Conservation (phyloP, 2,797 vertebrate genomes). For the Sylvia borin region DNA sequence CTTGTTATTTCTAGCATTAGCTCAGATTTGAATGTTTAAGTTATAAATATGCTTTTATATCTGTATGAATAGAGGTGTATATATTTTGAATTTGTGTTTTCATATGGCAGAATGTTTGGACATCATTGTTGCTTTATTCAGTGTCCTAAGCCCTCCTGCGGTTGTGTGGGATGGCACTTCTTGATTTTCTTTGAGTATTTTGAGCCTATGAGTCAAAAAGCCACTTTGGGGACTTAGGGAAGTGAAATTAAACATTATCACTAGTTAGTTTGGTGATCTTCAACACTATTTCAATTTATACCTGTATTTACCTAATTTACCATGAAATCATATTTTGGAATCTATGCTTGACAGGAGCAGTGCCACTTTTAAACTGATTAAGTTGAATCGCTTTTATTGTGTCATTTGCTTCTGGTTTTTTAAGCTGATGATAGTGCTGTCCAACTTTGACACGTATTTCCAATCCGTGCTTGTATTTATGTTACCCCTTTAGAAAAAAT, state of each 20-base stretch:
- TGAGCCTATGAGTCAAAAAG: constrained; percentile 45
- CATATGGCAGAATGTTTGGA: background rate
- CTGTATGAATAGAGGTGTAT: background rate
- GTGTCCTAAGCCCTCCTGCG: constrained; percentile 40
- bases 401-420: constrained; percentile 58
- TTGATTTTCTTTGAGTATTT: constrained; percentile 59
- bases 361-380: constrained; percentile 70
- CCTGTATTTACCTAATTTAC: constrained; percentile 83
- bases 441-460: constrained; percentile 48
- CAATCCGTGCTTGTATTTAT: constrained; percentile 57
- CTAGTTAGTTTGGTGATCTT: constrained; percentile 81
- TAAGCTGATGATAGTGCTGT: constrained; percentile 38
- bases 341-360: constrained; percentile 65
- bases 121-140: background rate
- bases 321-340: constrained; percentile 79
- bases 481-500: constrained; percentile 57
- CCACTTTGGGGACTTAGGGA: constrained; percentile 72
- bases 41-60: background rate
- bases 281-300: constrained; percentile 76
- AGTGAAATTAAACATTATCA: constrained; percentile 81
- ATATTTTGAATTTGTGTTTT: background rate
- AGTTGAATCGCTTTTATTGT: constrained; percentile 78
- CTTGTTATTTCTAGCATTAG: background rate
- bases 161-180: constrained; percentile 20
- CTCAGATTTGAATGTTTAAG: background rate